phyloP scores from a whole-genome alignment of 1,140 invertebrate species.

The Apis dorsata region DNA sequence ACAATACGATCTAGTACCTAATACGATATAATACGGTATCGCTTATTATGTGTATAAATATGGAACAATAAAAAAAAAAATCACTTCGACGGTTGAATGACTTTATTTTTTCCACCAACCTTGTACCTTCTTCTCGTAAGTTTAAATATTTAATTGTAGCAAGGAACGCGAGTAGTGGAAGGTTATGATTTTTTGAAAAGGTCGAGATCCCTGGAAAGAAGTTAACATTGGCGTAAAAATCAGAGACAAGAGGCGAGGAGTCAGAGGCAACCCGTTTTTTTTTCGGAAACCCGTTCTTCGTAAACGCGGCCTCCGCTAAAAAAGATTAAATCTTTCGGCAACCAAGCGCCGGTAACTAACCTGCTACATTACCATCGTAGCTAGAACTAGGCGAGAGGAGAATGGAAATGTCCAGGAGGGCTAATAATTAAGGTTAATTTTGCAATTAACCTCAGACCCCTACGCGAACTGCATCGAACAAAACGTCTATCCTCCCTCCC shows the following conservation, averaged over 20 bases:
- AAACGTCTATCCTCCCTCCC: not conserved
- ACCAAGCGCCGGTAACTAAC: not conserved
- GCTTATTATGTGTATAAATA: constrained; percentile 73
- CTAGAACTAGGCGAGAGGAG: constrained; percentile 3
- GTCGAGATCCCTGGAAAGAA: no score
- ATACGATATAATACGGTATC: constrained; percentile 64
- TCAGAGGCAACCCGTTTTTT: not conserved
- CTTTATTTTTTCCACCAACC: not conserved
- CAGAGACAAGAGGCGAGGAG: no score
- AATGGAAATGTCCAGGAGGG: constrained; percentile 40
- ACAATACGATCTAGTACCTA: constrained; percentile 62
- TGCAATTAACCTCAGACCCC: constrained; percentile 58
- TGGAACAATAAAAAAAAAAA: constrained; percentile 58
- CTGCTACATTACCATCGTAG: not conserved
- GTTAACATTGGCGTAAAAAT: no score
- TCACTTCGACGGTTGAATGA: constrained; percentile 54
- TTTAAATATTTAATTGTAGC: not conserved
- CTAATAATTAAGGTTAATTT: constrained; percentile 71
- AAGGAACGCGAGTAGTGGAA: not conserved
- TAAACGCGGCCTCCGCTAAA: not conserved
- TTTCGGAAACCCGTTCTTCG: no score
- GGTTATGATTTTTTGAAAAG: not conserved
- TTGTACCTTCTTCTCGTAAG: not conserved
- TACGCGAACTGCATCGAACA: not conserved
- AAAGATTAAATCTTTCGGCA: not conserved